Evolutionary conservation across 2,888 invertebrate genomes (phyloP).

Genomic region (Crepidodera aurea): DNA sequence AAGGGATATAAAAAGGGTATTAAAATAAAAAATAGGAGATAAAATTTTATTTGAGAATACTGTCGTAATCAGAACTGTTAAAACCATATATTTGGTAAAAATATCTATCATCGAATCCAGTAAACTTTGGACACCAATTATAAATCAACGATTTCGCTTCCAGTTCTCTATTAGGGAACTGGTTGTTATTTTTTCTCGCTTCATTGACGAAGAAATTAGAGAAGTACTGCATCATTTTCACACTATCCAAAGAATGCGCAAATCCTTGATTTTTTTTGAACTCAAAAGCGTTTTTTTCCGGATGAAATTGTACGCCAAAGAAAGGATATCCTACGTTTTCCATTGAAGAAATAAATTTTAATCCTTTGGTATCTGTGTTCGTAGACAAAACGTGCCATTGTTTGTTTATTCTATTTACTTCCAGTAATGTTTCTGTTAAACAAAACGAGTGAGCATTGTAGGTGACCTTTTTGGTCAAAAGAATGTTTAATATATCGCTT

Average conservation of each 20-base stretch:
- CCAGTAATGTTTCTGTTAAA: slow-evolving; percentile 61
- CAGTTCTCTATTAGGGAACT: slow-evolving; percentile 61
- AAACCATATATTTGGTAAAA: slow-evolving; percentile 77
- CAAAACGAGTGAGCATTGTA: slow-evolving; percentile 69
- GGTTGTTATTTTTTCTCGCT: slow-evolving; percentile 72
- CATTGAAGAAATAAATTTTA: slow-evolving; percentile 78
- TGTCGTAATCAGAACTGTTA: slow-evolving; percentile 58
- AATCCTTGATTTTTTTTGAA: slow-evolving; percentile 70
- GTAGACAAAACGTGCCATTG: slow-evolving; percentile 76
- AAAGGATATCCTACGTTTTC: slow-evolving; percentile 81
- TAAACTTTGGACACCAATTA: slow-evolving; percentile 72
- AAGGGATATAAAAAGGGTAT: no score
- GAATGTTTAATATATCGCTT: slow-evolving; percentile 65
- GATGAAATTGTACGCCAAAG: slow-evolving; percentile 87
- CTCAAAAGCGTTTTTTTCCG: slow-evolving; percentile 86
- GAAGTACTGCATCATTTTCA: slow-evolving; percentile 77
- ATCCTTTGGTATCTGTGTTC: slow-evolving; percentile 70
- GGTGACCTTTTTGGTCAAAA: slow-evolving; percentile 64
- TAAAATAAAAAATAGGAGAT: no score
- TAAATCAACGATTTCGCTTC: slow-evolving; percentile 73
- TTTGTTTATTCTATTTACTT: slow-evolving; percentile 64
- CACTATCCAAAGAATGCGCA: slow-evolving; percentile 72
- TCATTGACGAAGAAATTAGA: slow-evolving; percentile 83
- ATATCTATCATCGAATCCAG: slow-evolving; percentile 64
- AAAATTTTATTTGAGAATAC: no score